Conservation (phyloP, 2,113 vertebrate genomes). For the Labeo rohita region DNA sequence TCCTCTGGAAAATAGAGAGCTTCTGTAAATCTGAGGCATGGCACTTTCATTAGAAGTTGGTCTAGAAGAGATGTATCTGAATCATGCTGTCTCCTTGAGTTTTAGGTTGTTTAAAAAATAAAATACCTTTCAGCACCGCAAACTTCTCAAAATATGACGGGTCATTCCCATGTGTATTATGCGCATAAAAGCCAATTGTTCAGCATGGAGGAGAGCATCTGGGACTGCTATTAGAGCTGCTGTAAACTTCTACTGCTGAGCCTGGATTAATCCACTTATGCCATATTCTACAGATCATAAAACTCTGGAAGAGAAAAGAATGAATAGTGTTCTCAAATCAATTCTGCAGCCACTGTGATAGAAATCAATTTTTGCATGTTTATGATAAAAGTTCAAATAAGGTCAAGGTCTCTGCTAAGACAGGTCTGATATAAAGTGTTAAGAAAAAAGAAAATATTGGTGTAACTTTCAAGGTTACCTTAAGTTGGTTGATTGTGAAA, state of each 20-base stretch:
- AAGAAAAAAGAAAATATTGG: not conserved
- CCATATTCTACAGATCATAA: conserved; percentile 46
- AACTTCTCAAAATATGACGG: not conserved
- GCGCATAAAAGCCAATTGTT: conserved; percentile 32
- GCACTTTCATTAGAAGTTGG: not conserved
- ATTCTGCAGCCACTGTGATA: conserved; percentile 9
- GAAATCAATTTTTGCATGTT: not conserved
- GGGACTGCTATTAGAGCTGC: conserved; percentile 42
- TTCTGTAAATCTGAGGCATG: conserved; percentile 15
- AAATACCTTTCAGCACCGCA: not conserved
- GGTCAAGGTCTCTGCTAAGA: not conserved
- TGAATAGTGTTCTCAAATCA: conserved; percentile 33
- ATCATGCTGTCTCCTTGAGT: not conserved
- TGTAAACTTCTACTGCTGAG: conserved; percentile 41
- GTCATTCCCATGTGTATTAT: not conserved
- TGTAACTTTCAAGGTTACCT: not conserved
- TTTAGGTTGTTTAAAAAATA: not conserved
- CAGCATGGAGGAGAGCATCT: conserved; percentile 29
- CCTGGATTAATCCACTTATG: conserved; percentile 42
- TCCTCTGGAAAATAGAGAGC: not conserved
- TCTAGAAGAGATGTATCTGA: conserved; percentile 6
- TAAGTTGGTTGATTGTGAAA: not conserved
- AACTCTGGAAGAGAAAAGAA: conserved; percentile 16
- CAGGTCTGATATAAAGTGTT: not conserved
- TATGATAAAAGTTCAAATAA: not conserved